Percentiles rank a stretch among this genome's conserved stretches.
These are phyloP conservation scores for Diplodus puntazzo DNA, from an alignment of 2,797 vertebrate species.

Conservation along the genomic window DNA sequence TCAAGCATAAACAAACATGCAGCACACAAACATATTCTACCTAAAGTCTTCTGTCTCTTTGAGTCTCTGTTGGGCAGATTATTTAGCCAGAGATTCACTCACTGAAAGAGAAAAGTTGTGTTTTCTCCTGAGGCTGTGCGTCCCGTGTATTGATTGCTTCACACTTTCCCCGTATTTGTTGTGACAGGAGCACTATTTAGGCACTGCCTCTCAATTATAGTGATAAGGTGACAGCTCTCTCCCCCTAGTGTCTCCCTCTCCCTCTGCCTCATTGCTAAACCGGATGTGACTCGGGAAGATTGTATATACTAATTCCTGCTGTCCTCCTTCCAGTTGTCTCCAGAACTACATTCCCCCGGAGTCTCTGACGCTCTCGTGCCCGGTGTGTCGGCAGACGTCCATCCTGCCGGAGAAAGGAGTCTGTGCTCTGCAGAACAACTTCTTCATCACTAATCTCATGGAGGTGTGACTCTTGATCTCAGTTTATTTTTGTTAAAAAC, in stretches of 20 bases:
- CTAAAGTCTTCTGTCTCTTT: constrained; percentile 14
- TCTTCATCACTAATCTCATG: constrained; percentile 98
- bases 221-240: constrained; percentile 29
- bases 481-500: not conserved
- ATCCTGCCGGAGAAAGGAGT: constrained; percentile 96
- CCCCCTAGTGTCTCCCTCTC: not conserved
- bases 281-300: not conserved
- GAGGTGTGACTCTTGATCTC: constrained; percentile 78
- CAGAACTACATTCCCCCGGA: constrained; percentile 97
- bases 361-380: constrained; percentile 95
- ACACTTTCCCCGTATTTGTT: constrained; percentile 47
- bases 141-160: constrained; percentile 43
- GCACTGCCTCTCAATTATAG: constrained; percentile 31
- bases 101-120: constrained; percentile 24
- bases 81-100: constrained; percentile 27
- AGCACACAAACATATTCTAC: not conserved
- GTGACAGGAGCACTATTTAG: constrained; percentile 52
- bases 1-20: not conserved
- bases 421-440: constrained; percentile 94
- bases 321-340: constrained; percentile 87
- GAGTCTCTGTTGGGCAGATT: constrained; percentile 12
- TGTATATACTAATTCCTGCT: constrained; percentile 1
- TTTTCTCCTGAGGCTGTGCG: constrained; percentile 78
- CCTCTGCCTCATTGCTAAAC: not conserved
- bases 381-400: constrained; percentile 96